Conservation (phyloP, 35 echinoderm and acorn worm genomes). For the Anneissia japonica region DNA sequence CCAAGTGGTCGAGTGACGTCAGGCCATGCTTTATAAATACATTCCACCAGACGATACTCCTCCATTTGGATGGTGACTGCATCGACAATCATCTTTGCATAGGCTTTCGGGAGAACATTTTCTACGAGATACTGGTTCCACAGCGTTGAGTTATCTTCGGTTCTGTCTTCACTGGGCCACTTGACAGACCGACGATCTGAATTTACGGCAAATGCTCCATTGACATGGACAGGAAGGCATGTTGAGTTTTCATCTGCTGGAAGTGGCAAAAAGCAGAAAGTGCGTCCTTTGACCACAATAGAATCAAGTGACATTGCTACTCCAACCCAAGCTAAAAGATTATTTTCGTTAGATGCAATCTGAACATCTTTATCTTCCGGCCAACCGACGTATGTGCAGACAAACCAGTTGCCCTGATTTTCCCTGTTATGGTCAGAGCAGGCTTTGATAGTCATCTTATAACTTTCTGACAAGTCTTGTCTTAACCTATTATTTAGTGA, state of each 20-base stretch:
- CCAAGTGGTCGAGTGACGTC: not conserved
- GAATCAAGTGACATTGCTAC: not conserved
- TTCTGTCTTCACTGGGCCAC: slow-evolving; percentile 59
- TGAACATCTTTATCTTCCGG: not conserved
- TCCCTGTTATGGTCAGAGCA: no score
- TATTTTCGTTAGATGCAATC: slow-evolving; percentile 4
- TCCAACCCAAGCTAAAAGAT: slow-evolving; percentile 28
- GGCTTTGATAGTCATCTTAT: no score
- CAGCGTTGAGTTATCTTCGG: slow-evolving; percentile 38
- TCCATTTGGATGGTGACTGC: not conserved
- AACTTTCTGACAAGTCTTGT: no score
- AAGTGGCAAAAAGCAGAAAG: slow-evolving; percentile 82
- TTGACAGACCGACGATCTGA: slow-evolving; percentile 61
- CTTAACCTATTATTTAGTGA: no score
- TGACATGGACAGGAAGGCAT: slow-evolving; percentile 75
- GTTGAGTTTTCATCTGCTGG: slow-evolving; percentile 43
- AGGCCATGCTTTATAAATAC: slow-evolving; percentile 5
- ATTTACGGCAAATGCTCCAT: slow-evolving; percentile 82
- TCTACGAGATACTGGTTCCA: slow-evolving; percentile 71
- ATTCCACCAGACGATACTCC: not conserved
- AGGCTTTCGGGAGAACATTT: slow-evolving; percentile 54
- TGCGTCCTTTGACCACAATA: slow-evolving; percentile 19
- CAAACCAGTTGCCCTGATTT: slow-evolving; percentile 24
- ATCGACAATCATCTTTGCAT: not conserved
- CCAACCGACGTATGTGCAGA: not conserved